A percentile compares a stretch with the other conserved stretches of the same genome.
Conservation (phyloP, 1,140 invertebrate genomes). For the Drepana arcuata region DNA sequence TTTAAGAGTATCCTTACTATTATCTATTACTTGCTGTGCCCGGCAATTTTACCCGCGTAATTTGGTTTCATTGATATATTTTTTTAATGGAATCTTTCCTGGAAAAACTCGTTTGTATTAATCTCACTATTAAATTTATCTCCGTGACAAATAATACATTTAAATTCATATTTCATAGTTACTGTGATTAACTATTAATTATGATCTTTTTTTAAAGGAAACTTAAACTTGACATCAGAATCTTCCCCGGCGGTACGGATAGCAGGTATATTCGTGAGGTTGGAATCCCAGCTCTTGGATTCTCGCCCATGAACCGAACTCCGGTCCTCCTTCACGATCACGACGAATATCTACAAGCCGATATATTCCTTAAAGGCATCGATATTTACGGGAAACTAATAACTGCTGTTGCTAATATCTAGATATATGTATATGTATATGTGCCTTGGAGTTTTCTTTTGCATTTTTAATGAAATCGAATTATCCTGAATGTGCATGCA, state of each 20-base stretch:
- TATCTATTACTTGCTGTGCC: too few relatives aligned
- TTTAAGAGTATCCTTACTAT: too few relatives aligned
- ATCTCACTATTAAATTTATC: too few relatives aligned
- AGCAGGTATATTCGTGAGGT: constrained; percentile 65
- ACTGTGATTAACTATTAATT: too few relatives aligned
- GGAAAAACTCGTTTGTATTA: too few relatives aligned
- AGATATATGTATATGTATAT: too few relatives aligned
- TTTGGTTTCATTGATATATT: too few relatives aligned
- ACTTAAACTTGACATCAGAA: constrained; percentile 43
- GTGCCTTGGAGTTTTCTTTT: too few relatives aligned
- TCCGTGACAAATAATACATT: too few relatives aligned
- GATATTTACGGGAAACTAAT: constrained; percentile 77
- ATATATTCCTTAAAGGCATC: constrained; percentile 81
- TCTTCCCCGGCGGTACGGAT: constrained; percentile 63
- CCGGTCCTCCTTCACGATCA: constrained; percentile 85
- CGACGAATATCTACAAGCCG: constrained; percentile 82
- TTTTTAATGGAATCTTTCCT: too few relatives aligned
- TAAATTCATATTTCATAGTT: too few relatives aligned
- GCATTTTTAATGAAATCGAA: neutral
- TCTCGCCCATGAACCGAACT: constrained; percentile 88
- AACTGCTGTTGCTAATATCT: constrained; percentile 70
- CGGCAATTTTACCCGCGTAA: too few relatives aligned
- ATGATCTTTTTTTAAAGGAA: constrained; percentile 31
- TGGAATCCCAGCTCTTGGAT: constrained; percentile 85
- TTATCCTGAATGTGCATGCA: neutral